Base-by-base conservation (phyloP, 2,113 vertebrate species). In the Tragulus kanchil region DNA sequence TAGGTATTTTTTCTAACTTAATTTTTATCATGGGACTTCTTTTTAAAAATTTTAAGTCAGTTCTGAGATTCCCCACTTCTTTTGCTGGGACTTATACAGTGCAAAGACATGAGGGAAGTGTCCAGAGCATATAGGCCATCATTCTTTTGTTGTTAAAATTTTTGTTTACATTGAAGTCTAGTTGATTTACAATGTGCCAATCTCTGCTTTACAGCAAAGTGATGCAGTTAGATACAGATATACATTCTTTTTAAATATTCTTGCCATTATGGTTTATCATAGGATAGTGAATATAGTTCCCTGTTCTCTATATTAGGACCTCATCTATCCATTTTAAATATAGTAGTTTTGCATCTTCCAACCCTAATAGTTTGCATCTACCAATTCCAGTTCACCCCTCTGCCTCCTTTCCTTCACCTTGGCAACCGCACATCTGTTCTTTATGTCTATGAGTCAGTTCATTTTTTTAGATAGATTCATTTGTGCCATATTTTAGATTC, bases 11-110 rank as follows among this genome's bases (percentile, higher is more conserved):
- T 36, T 71, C 89, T 94, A 17, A 13, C 10, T 65, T 95, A 48
- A 19, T 54, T 93, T 94, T 93, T 92, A 28, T 89, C 28, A 67
- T 84, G 45, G 71, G 50, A 64, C 36, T 59, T 77, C 64, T 21
- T 71, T 83, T 71, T 52, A 13, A 13, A 13, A n/a, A 62, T 28
- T 54, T 56, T 54, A 58, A 73, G 73, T 95, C 62, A 64, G 8
- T 93, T 96, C n/a, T 85, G 28, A 82, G 48, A 78, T 58, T 48
- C 21, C 17, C 8, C 13, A 52, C 21, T n/a, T n/a, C 45, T 67
- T 79, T 13, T 28, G 1, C 61, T 59, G n/a, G 31, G 19, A 5
- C 25, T 87, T 50, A n/a, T 21, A n/a, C 62, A 83, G 8, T 48
- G 23, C 58, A 73, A 79, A 45, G 75, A 56, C 19, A 42, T 19